Evolutionary conservation across 1,140 invertebrate species (phyloP).

Genomic region (Yoshiicerus persimilis): DNA sequence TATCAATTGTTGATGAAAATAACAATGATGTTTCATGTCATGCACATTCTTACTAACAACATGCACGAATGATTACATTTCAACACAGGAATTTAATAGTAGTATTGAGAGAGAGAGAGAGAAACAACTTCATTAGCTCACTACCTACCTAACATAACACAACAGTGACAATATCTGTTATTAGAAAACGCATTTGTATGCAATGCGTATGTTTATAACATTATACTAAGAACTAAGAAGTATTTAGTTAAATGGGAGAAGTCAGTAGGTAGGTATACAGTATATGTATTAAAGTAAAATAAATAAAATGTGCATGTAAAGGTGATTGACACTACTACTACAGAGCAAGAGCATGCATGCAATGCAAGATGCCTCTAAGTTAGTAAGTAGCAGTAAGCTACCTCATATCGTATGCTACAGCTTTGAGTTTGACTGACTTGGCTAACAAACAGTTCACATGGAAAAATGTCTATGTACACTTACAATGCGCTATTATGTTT

Average conservation of each 20-base stretch:
- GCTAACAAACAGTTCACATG: background rate
- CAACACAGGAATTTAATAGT: background rate
- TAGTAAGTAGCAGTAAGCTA: background rate
- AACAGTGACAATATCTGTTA: too few species aligned
- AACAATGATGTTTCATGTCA: background rate
- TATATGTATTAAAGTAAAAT: background rate
- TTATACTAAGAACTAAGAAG: background rate
- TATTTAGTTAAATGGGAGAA: background rate
- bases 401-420: background rate
- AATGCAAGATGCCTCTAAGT: too few species aligned
- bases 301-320: background rate
- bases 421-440: background rate
- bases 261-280: background rate
- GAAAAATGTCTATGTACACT: background rate
- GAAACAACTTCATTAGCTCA: too few species aligned
- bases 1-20: too few species aligned
- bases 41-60: background rate
- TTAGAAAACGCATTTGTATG: background rate
- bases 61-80: background rate
- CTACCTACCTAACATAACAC: background rate
- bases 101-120: too few species aligned
- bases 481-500: too few species aligned
- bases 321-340: conserved; percentile 8
- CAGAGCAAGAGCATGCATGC: background rate
- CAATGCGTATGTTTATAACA: background rate